A percentile compares a stretch with the other conserved stretches of the same genome.
Evolutionary conservation across 2,797 vertebrate species (phyloP).

Genomic region (Sebastes vulpes): DNA sequence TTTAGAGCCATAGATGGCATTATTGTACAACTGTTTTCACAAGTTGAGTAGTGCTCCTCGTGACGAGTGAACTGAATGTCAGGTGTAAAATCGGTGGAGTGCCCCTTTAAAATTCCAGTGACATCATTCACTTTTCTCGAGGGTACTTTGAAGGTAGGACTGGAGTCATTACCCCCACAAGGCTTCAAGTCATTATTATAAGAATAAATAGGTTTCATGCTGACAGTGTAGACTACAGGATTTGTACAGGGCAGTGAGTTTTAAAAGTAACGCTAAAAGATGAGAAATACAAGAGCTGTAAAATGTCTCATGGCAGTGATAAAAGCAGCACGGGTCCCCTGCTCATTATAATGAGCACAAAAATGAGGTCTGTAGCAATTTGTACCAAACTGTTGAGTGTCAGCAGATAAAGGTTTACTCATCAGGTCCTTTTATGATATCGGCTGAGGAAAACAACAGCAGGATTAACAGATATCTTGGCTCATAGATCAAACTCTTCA

Average conservation of each 20-base stretch:
- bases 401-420: neutral
- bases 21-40: too few relatives aligned
- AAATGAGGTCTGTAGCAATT: neutral
- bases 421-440: neutral
- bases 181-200: neutral
- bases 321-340: neutral
- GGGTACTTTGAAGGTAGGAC: neutral
- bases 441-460: neutral
- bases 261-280: neutral
- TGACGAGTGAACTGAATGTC: too few relatives aligned
- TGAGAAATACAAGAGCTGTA: neutral
- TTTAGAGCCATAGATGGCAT: too few relatives aligned
- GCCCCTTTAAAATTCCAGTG: neutral
- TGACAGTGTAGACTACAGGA: neutral
- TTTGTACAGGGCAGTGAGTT: neutral
- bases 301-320: neutral
- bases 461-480: neutral
- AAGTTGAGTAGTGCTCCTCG: too few relatives aligned
- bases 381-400: neutral
- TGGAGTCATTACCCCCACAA: neutral
- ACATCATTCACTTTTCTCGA: neutral
- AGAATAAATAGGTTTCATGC: neutral
- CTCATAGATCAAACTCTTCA: neutral
- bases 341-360: neutral
- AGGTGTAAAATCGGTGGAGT: too few relatives aligned